Percentiles rank a stretch among this genome's conserved stretches.
These are phyloP conservation scores for Chiroxiphia lanceolata DNA, from an alignment of 2,797 vertebrate genomes.

Conservation along the genomic window DNA sequence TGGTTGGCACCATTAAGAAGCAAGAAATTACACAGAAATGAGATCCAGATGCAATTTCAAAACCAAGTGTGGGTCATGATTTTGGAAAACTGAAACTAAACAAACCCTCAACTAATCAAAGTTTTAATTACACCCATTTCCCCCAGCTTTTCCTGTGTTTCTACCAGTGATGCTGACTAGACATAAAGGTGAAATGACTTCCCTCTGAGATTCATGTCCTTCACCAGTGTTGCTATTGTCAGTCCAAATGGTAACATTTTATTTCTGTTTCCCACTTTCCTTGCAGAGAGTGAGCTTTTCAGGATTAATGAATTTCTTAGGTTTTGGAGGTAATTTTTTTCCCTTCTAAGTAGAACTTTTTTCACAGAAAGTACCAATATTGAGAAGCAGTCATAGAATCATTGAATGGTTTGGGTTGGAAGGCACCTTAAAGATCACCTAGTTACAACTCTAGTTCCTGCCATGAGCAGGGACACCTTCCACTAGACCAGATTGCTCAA, in stretches of 20 bases:
- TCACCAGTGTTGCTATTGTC: background rate
- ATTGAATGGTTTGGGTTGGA: background rate
- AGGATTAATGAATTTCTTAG: background rate
- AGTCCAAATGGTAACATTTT: background rate
- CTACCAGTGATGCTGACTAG: background rate
- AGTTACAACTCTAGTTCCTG: background rate
- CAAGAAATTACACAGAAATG: background rate
- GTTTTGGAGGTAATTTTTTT: background rate
- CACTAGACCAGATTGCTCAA: background rate
- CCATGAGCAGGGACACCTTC: no score
- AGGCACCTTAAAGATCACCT: background rate
- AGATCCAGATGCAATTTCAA: background rate
- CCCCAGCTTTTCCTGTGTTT: background rate
- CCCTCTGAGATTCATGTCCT: background rate
- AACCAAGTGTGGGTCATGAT: background rate
- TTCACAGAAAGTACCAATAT: background rate
- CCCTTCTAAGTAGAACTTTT: background rate
- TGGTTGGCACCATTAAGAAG: background rate
- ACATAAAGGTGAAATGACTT: background rate
- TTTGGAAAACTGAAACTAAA: background rate
- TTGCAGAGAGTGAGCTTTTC: background rate
- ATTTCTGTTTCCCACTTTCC: background rate
- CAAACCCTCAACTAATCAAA: background rate
- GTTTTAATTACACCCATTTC: background rate
- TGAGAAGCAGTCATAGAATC: background rate